Evolutionary conservation across 2,113 vertebrate genomes (phyloP).

Genomic region (Hiodon alosoides): DNA sequence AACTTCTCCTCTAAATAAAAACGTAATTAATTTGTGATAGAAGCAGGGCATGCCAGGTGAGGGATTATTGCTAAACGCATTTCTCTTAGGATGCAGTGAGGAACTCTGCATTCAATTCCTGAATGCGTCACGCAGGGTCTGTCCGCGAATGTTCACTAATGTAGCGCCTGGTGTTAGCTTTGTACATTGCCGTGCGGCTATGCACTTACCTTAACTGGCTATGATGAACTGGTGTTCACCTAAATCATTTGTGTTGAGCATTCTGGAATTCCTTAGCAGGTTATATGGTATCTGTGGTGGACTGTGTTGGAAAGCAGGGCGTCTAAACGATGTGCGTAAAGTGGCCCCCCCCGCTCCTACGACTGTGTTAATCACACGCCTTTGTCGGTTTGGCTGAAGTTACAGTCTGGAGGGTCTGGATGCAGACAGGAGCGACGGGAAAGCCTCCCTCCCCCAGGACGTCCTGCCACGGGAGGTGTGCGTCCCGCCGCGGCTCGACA

Average conservation of each 20-base stretch:
- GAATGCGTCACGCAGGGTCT: too few species aligned
- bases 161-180: too few species aligned
- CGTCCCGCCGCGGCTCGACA: constrained; percentile 37
- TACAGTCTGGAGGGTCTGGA: constrained; percentile 83
- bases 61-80: too few species aligned
- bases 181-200: too few species aligned
- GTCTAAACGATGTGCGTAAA: neutral
- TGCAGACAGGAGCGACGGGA: constrained; percentile 50
- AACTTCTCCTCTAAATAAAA: too few species aligned
- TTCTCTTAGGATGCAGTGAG: too few species aligned
- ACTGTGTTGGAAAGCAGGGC: neutral
- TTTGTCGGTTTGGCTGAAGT: constrained; percentile 52
- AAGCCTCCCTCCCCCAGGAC: constrained; percentile 45
- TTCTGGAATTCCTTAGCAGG: neutral
- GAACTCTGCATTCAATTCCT: too few species aligned
- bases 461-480: constrained; percentile 47
- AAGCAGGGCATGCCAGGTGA: too few species aligned
- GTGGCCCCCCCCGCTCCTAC: neutral
- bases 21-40: too few species aligned
- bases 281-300: neutral
- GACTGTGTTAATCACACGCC: neutral
- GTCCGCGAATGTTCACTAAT: too few species aligned
- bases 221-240: neutral
- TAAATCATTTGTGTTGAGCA: neutral
- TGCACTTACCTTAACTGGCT: too few species aligned